Evolutionary conservation across 2,888 invertebrate genomes (phyloP).

Genomic region (Yponomeuta malinellus): DNA sequence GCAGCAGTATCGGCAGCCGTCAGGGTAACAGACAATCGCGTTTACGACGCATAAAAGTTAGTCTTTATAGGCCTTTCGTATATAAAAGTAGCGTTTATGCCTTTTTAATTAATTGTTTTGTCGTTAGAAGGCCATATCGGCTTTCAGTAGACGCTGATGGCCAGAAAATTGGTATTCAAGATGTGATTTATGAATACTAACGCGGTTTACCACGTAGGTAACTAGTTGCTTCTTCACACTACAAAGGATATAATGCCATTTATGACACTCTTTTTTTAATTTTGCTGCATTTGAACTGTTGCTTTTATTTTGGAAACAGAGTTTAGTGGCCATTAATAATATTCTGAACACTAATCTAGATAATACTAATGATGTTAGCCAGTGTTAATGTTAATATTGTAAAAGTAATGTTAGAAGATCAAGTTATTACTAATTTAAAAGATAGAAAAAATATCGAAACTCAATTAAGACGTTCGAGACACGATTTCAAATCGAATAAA

Average conservation of each 20-base stretch:
- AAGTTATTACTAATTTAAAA: not conserved
- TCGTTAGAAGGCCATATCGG: conserved; percentile 71
- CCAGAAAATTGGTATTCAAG: conserved; percentile 63
- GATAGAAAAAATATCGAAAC: conserved; percentile 15
- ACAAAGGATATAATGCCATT: not conserved
- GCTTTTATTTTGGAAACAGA: not conserved
- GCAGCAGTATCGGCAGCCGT: conserved; percentile 50
- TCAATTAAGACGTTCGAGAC: conserved; percentile 34
- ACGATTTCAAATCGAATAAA: conserved; percentile 38
- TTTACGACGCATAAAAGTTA: conserved; percentile 76
- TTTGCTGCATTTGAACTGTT: not conserved
- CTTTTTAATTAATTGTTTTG: conserved; percentile 74
- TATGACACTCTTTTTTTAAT: not conserved
- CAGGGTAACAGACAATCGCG: conserved; percentile 70
- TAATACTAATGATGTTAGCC: not conserved
- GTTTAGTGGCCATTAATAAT: not conserved
- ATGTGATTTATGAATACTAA: conserved; percentile 49
- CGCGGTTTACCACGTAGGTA: not conserved
- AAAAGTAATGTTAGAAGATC: not conserved
- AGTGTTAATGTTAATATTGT: no score
- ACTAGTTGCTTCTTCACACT: not conserved
- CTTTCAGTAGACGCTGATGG: conserved; percentile 61
- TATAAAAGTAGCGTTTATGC: conserved; percentile 74
- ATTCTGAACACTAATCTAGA: not conserved
- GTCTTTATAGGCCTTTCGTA: conserved; percentile 71